Base-by-base conservation (phyloP, 2,113 vertebrate species). In the Dasyprocta punctata region DNA sequence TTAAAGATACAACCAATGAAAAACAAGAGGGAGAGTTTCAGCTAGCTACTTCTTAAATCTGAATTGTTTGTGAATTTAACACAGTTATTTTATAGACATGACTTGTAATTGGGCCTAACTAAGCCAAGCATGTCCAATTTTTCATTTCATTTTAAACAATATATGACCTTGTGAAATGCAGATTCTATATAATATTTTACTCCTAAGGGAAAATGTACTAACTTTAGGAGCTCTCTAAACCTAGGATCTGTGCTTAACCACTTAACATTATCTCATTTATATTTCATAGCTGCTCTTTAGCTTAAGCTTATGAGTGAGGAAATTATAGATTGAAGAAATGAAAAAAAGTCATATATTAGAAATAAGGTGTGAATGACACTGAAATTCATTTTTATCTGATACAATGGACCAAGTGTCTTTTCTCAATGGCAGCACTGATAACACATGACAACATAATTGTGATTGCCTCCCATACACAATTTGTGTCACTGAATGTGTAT, bases 101-200 rank as follows among this genome's bases (percentile, higher is more conserved):
- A 4, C 26, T 84, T 93, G 36, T 87, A 88, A 83, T 88, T 24
- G 61, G 58, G 11, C 41, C 24, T 86, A 58, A 96, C 24, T 86
- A 58, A 96, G 49, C 13, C 49, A 94, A 56, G 61, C 19, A 86
- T 75, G 56, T 58, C 60, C 86, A 52, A 87, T 56, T 92, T 47
- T 94, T 93, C 44, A 69, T 77, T 71, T 91, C 54, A 63, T 61
- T 85, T 89, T 84, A 67, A 88, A 92, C 14, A 54, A 80, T 16
- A 9, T 56, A 65, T 30, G 3, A 58, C 38, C 56, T 88, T 90
- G 69, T 84, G 49, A 93, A 71, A 93, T 22, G 84, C 36, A 71
- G 73, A 77, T 82, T 78, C 58, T 93, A 36, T 93, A 36, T 61
- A 60, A 38, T 95, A 60, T 65, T 91, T 89, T 47, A 58, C 1